phyloP scores from a whole-genome alignment of 2,113 vertebrate genomes.

The Crypturellus undulatus region DNA sequence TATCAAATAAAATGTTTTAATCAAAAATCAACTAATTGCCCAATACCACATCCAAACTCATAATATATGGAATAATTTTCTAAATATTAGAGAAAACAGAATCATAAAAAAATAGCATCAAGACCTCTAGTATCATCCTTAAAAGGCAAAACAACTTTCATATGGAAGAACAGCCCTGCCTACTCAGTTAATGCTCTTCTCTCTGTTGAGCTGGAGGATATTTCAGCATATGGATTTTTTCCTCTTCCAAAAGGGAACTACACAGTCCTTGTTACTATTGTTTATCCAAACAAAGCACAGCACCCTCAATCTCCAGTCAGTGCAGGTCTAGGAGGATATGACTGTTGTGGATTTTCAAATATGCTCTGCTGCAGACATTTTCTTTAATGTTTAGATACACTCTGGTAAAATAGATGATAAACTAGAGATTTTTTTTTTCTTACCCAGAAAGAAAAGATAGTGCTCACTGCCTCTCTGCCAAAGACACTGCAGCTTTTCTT shows the following conservation, averaged over 20 bases:
- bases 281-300: background rate
- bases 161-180: rapidly evolving
- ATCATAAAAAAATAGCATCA: background rate
- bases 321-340: background rate
- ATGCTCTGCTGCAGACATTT: background rate
- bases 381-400: background rate
- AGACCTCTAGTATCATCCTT: background rate
- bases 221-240: background rate
- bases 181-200: background rate
- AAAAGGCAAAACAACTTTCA: background rate
- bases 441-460: background rate
- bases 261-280: background rate
- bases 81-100: background rate
- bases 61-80: background rate
- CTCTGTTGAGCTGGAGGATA: rapidly evolving
- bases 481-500: background rate
- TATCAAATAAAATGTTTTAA: background rate
- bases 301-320: background rate
- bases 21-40: background rate
- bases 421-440: background rate
- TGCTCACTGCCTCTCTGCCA: background rate
- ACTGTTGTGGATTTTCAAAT: background rate
- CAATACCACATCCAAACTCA: background rate
- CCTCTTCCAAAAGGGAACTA: background rate
- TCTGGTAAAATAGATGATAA: background rate